Percentiles rank a stretch among this genome's conserved stretches.
phyloP scores from a whole-genome alignment of 1,140 invertebrate species.

The Zelostemma sp. region DNA sequence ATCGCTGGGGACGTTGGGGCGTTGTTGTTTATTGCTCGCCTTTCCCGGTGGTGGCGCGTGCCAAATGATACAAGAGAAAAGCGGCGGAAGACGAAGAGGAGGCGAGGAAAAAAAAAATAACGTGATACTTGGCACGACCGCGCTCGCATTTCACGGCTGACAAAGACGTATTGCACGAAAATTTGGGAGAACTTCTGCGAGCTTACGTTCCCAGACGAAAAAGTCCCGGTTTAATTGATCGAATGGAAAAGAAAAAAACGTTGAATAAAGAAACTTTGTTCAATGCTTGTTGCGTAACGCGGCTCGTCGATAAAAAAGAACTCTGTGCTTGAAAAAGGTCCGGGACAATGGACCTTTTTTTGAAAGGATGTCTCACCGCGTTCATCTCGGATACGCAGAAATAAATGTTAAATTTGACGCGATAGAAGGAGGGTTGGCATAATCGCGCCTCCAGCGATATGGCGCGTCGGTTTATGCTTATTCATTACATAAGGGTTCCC shows the following conservation, averaged over 20 bases:
- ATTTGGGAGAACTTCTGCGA: conserved; percentile 8
- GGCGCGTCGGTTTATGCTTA: conserved; percentile 54
- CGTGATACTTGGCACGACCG: conserved; percentile 19
- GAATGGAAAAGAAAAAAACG: too few relatives aligned
- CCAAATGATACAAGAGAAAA: conserved; percentile 23
- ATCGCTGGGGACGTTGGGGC: too few relatives aligned
- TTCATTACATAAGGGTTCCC: conserved; percentile 64
- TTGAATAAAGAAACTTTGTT: too few relatives aligned
- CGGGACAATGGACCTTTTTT: too few relatives aligned
- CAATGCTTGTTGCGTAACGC: too few relatives aligned
- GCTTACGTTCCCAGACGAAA: neutral
- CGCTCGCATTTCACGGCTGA: conserved; percentile 19
- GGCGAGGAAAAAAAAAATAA: conserved; percentile 23
- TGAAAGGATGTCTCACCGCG: neutral
- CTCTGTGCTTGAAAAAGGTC: too few relatives aligned
- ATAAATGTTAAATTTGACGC: neutral
- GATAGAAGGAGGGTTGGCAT: conserved; percentile 31
- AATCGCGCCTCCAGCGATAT: conserved; percentile 30
- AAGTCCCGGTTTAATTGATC: neutral
- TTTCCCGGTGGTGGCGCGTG: conserved; percentile 9
- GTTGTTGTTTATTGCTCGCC: neutral
- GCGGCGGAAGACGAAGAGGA: neutral
- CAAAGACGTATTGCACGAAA: conserved; percentile 17
- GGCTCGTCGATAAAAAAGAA: too few relatives aligned
- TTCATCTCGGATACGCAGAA: neutral